Percentiles rank a stretch among this genome's conserved stretches.
Conservation (phyloP, 1,140 invertebrate genomes). For the Drosophila kanapiae region DNA sequence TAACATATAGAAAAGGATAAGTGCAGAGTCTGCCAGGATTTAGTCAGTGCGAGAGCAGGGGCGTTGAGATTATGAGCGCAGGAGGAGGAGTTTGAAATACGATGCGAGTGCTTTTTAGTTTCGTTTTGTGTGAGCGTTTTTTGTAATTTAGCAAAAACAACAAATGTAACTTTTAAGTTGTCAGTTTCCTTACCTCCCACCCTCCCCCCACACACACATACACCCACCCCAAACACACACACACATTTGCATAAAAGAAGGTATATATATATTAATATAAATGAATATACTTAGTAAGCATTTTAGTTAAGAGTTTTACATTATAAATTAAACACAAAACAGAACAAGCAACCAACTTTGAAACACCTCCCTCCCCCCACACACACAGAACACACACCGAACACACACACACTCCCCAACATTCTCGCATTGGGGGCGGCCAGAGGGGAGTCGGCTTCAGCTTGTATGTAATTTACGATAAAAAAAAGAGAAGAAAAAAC, state of each 20-base stretch:
- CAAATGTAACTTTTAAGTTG: constrained; percentile 61
- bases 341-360: constrained; percentile 38
- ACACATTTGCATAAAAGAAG: constrained; percentile 64
- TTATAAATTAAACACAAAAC: constrained; percentile 62
- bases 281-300: constrained; percentile 79
- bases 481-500: constrained; percentile 12
- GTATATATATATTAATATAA: constrained; percentile 75
- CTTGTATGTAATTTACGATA: constrained; percentile 63
- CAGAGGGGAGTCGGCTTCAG: constrained; percentile 56
- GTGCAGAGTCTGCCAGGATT: constrained; percentile 56
- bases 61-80: constrained; percentile 73
- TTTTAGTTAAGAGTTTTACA: constrained; percentile 82
- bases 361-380: constrained; percentile 35
- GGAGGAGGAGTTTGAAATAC: constrained; percentile 40
- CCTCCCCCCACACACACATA: constrained; percentile 34
- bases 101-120: constrained; percentile 76
- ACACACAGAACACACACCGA: constrained; percentile 21
- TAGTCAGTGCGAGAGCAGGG: constrained; percentile 66
- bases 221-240: constrained; percentile 44
- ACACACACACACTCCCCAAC: constrained; percentile 24
- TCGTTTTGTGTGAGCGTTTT: constrained; percentile 64
- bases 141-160: constrained; percentile 58
- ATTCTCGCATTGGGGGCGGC: constrained; percentile 38
- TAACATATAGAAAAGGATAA: constrained; percentile 55
- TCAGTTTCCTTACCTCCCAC: constrained; percentile 39